Evolutionary conservation across 2,888 invertebrate species (phyloP).

Genomic region (Eurytoma californica): DNA sequence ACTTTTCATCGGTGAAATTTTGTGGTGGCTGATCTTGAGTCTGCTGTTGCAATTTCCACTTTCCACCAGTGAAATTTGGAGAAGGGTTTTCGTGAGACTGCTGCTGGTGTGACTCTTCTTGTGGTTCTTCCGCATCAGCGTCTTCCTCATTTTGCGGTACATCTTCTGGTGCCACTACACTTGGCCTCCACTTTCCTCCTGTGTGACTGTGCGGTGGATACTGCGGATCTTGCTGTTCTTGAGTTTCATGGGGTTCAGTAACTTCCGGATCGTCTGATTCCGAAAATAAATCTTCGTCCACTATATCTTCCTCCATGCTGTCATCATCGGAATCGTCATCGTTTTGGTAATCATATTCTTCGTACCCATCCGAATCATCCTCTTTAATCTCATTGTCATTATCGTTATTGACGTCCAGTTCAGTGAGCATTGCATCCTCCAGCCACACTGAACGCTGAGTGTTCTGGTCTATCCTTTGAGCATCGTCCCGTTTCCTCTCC

Average conservation of each 20-base stretch:
- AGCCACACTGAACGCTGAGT: constrained; percentile 60
- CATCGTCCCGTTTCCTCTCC: constrained; percentile 13
- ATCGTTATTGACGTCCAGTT: constrained; percentile 63
- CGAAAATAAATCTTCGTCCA: constrained; percentile 77
- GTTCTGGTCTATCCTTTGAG: constrained; percentile 1
- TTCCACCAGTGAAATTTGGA: constrained; percentile 65
- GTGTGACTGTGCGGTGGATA: constrained; percentile 78
- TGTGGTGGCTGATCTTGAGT: constrained; percentile 58
- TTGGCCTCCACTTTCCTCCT: constrained; percentile 87
- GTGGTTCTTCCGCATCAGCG: constrained; percentile 61
- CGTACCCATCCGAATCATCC: constrained; percentile 59
- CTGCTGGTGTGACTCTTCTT: constrained; percentile 62
- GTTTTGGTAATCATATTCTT: constrained; percentile 66
- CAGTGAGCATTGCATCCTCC: constrained; percentile 68
- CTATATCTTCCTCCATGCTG: constrained; percentile 68
- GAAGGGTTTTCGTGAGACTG: constrained; percentile 69
- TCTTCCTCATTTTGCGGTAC: constrained; percentile 73
- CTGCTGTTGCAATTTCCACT: constrained; percentile 57
- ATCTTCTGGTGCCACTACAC: constrained; percentile 62
- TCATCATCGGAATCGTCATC: constrained; percentile 70
- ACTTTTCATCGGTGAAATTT: constrained; percentile 58
- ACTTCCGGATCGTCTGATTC: constrained; percentile 78
- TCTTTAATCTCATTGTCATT: constrained; percentile 60
- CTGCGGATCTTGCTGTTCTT: constrained; percentile 73
- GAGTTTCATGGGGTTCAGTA: constrained; percentile 61